phyloP scores from a whole-genome alignment of 64 coral and sea anemone genomes.

The Pocillopora verrucosa region DNA sequence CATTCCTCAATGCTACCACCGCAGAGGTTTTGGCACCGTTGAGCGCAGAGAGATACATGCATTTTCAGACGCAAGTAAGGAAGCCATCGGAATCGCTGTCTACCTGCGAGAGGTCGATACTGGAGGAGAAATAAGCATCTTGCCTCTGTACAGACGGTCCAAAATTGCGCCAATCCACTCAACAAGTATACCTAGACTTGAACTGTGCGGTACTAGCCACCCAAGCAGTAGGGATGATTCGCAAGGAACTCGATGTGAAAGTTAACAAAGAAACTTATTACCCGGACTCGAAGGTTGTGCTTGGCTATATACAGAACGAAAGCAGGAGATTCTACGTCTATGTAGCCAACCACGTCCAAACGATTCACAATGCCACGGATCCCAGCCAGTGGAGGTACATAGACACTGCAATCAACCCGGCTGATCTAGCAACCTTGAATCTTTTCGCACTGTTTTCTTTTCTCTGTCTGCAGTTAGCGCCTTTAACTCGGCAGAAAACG shows the following conservation, averaged over 20 bases:
- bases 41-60: conserved; percentile 8
- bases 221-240: neutral
- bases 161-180: conserved; percentile 25
- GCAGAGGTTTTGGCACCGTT: neutral
- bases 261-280: conserved; percentile 18
- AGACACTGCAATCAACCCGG: conserved; percentile 9
- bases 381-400: conserved; percentile 57
- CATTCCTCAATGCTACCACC: conserved; percentile 43
- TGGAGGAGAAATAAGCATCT: neutral
- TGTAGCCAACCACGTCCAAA: conserved; percentile 40
- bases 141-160: conserved; percentile 24
- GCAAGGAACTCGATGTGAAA: neutral
- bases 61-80: conserved; percentile 58
- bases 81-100: conserved; percentile 7
- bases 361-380: neutral
- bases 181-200: conserved; percentile 15
- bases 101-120: conserved; percentile 34
- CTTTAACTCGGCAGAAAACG: no score
- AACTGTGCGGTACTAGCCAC: conserved; percentile 16
- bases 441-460: no score
- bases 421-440: conserved; percentile 30
- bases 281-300: conserved; percentile 21
- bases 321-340: conserved; percentile 33
- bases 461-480: no score
- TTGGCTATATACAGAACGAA: conserved; percentile 41